Evolutionary conservation across 2,113 vertebrate species (phyloP).

Genomic region (Origma solitaria): DNA sequence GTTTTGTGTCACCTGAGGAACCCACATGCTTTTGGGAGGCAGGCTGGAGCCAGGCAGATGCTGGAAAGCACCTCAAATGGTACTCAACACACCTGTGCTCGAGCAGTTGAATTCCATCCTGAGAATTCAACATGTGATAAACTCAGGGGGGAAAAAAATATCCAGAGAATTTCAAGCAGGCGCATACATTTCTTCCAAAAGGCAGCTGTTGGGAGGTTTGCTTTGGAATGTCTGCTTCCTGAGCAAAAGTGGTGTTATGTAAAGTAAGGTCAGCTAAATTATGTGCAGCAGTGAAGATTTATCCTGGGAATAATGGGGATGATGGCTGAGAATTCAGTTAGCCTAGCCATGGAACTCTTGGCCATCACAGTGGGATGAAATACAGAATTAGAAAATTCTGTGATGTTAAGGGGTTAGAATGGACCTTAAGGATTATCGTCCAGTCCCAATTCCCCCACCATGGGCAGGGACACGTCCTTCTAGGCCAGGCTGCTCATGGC

Average conservation of each 20-base stretch:
- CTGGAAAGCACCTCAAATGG: background rate
- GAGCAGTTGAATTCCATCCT: background rate
- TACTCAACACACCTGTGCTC: background rate
- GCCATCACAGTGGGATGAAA: background rate
- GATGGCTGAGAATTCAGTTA: background rate
- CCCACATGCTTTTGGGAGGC: background rate
- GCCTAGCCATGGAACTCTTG: background rate
- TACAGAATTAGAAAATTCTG: background rate
- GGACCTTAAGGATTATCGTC: background rate
- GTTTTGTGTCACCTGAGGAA: background rate
- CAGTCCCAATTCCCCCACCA: background rate
- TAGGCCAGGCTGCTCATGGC: background rate
- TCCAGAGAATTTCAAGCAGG: background rate
- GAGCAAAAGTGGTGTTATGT: background rate
- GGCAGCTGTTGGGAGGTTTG: background rate
- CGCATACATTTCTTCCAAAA: background rate
- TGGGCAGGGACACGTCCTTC: background rate
- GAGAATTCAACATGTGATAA: background rate
- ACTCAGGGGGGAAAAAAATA: background rate
- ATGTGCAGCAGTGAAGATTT: background rate
- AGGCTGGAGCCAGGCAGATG: background rate
- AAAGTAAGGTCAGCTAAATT: background rate
- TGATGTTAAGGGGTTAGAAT: background rate
- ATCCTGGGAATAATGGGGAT: background rate
- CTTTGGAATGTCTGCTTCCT: background rate